These are phyloP conservation scores for Notolabrus celidotus DNA, from an alignment of 2,797 vertebrate genomes.

Conservation along the genomic window DNA sequence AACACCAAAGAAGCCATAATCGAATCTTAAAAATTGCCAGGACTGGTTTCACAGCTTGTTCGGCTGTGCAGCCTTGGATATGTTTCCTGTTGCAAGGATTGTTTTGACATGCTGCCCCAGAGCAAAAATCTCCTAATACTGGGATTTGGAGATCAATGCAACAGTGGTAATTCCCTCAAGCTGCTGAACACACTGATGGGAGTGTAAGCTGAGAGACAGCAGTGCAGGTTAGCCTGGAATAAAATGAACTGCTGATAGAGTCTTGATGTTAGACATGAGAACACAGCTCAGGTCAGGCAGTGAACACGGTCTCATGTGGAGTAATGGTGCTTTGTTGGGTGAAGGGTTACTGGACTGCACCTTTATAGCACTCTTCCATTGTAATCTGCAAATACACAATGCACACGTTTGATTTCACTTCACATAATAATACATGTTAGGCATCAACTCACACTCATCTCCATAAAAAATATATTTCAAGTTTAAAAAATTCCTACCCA, in stretches of 20 bases:
- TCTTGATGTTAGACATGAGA: neutral
- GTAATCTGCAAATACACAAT: constrained; percentile 18
- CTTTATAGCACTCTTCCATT: too few relatives aligned
- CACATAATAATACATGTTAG: too few relatives aligned
- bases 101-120: constrained; percentile 49
- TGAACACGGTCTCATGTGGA: neutral
- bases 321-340: too few relatives aligned
- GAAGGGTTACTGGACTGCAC: neutral
- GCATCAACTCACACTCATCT: too few relatives aligned
- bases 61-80: constrained; percentile 55
- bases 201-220: constrained; percentile 44
- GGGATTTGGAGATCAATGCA: constrained; percentile 69
- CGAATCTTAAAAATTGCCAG: constrained; percentile 23
- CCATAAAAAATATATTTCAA: too few relatives aligned
- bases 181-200: constrained; percentile 47
- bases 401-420: too few relatives aligned
- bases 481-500: too few relatives aligned
- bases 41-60: constrained; percentile 23
- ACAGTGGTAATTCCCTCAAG: constrained; percentile 57
- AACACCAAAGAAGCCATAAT: neutral
- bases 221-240: constrained; percentile 15
- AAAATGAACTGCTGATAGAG: constrained; percentile 12
- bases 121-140: constrained; percentile 60
- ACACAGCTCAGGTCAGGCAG: constrained; percentile 9
- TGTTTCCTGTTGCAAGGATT: constrained; percentile 48